phyloP scores from a whole-genome alignment of 1,140 invertebrate genomes.

The Drosophila setifemur region DNA sequence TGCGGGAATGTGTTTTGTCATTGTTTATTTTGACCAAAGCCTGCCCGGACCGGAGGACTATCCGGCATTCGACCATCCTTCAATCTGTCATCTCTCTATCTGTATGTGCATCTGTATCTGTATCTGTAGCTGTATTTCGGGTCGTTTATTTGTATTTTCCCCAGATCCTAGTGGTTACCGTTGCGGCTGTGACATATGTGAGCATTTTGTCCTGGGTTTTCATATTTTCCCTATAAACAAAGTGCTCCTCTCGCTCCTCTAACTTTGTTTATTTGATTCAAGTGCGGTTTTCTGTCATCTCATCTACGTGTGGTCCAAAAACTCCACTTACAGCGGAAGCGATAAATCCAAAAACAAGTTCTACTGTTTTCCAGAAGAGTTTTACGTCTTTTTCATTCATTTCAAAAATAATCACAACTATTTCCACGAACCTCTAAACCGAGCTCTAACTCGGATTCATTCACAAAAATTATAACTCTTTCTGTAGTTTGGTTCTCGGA shows the following conservation, averaged over 20 bases:
- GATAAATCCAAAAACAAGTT: constrained; percentile 64
- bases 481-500: constrained; percentile 50
- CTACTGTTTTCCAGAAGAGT: constrained; percentile 22
- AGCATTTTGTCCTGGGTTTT: constrained; percentile 45
- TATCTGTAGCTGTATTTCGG: no score
- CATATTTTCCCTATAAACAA: constrained; percentile 60
- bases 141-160: constrained; percentile 52
- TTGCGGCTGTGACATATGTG: constrained; percentile 47
- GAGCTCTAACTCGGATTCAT: constrained; percentile 37
- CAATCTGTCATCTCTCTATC: constrained; percentile 22
- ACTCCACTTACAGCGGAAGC: constrained; percentile 53
- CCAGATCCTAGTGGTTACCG: constrained; percentile 30
- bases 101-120: no score
- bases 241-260: constrained; percentile 19
- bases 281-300: constrained; percentile 36
- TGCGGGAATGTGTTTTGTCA: constrained; percentile 68
- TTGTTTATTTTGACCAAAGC: constrained; percentile 69
- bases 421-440: constrained; percentile 52
- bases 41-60: constrained; percentile 24
- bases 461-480: constrained; percentile 71
- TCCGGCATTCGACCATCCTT: constrained; percentile 11
- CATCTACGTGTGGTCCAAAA: constrained; percentile 37
- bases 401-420: constrained; percentile 15
- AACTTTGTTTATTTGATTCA: constrained; percentile 44
- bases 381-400: constrained; percentile 37